Evolutionary conservation across 2,888 invertebrate species (phyloP), one percentile per base, ranked within the genome.

Genomic region (Pollenia amentaria): DNA sequence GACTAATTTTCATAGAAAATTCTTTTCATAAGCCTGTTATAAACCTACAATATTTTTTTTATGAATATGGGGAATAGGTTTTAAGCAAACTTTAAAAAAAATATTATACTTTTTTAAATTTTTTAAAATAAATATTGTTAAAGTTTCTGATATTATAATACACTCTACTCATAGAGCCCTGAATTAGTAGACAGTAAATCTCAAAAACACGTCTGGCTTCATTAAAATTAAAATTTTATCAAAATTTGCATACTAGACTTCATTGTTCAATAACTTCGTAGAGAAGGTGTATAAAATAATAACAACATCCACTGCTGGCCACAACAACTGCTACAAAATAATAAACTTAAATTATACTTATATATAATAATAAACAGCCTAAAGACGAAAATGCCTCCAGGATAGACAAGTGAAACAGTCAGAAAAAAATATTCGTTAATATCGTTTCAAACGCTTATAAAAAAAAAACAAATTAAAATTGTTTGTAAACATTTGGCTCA

Each of bases 281-380:
- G 14, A 18, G 29, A 62, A 42, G 42, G 42, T 42, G 62, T 62
- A 62, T 16, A 62, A 73, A 73, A 14, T n/a, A 46, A 16, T 46
- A 46, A 57, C 29, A 29, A 57, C 14, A 29, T 7, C n/a, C 6
- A 14, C 10, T 42, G n/a, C 29, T 4, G 12, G 38, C 11, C 18
- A 40, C 40, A 38, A 48, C 60, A 48, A 46, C 29, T 3, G 8
- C 21, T 46, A 16, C 38, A 14, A 53, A 67, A 69, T 55, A 70
- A 70, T 62, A 38, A 75, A 75, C 48, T 75, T 48, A 62, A 60
- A 48, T 48, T 51, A 51, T 75, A 55, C 21, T 8, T 53, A 16
- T 57, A 60, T 60, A 21, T 60, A 78, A 69, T 69, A 60, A 29
- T 40, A 69, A 69, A 78, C 60, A 60, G 51, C 60, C 69, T 42